These are phyloP conservation scores for Rhyacichthys aspro DNA, from an alignment of 2,797 vertebrate species.

Conservation along the genomic window DNA sequence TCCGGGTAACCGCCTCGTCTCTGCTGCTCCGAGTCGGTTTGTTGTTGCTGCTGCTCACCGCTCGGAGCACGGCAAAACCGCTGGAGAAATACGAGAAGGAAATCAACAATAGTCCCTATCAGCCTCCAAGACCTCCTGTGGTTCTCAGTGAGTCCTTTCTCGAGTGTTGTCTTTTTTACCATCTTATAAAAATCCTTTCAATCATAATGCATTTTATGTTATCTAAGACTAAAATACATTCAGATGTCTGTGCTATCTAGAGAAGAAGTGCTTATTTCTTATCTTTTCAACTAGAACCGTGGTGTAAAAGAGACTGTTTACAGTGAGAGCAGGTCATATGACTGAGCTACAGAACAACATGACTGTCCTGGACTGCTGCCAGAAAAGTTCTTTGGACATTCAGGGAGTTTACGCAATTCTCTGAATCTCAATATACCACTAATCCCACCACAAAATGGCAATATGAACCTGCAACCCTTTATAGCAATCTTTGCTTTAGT, in stretches of 20 bases:
- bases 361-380: slow-evolving; percentile 4
- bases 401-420: too few relatives aligned
- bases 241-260: too few relatives aligned
- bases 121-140: slow-evolving; percentile 71
- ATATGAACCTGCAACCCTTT: too few relatives aligned
- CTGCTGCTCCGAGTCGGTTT: slow-evolving; percentile 39
- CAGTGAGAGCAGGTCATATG: slow-evolving; percentile 52
- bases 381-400: not conserved
- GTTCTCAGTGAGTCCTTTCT: slow-evolving; percentile 77
- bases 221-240: too few relatives aligned
- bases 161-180: not conserved
- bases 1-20: slow-evolving; percentile 38
- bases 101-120: slow-evolving; percentile 28
- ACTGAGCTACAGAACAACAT: slow-evolving; percentile 18
- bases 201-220: too few relatives aligned
- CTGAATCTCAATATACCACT: too few relatives aligned
- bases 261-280: too few relatives aligned
- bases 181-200: too few relatives aligned
- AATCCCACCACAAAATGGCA: too few relatives aligned
- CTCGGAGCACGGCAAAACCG: slow-evolving; percentile 48
- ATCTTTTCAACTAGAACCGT: too few relatives aligned
- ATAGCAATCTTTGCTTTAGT: too few relatives aligned
- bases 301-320: slow-evolving; percentile 19
- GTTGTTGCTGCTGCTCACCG: slow-evolving; percentile 55
- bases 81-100: slow-evolving; percentile 46